Conservation (phyloP, 2,888 invertebrate genomes). For the Tholera decimalis region DNA sequence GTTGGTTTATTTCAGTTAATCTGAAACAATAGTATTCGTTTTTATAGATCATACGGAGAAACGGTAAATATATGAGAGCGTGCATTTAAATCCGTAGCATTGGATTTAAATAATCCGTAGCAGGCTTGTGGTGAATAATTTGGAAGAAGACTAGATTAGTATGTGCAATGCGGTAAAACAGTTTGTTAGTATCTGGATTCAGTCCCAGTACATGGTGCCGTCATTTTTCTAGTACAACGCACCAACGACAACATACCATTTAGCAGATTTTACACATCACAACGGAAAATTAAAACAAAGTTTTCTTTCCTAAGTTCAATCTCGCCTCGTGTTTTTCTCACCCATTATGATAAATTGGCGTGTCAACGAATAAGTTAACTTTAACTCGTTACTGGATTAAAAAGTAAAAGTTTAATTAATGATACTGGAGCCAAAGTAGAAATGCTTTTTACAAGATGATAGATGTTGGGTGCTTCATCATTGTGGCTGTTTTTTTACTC, state of each 20-base stretch:
- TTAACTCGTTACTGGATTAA: slow-evolving; percentile 53
- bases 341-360: slow-evolving; percentile 53
- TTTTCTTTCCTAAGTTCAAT: slow-evolving; percentile 59
- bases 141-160: slow-evolving; percentile 38
- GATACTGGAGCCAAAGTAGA: slow-evolving; percentile 32
- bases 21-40: slow-evolving; percentile 22
- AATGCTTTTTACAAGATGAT: slow-evolving; percentile 23
- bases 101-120: slow-evolving; percentile 15
- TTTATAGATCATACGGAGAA: slow-evolving; percentile 10
- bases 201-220: slow-evolving; percentile 3
- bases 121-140: slow-evolving; percentile 41
- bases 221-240: slow-evolving; percentile 54
- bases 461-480: slow-evolving; percentile 8
- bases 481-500: not conserved
- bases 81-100: not conserved
- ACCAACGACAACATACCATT: slow-evolving; percentile 49
- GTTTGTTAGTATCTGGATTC: slow-evolving; percentile 47
- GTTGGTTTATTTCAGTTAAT: slow-evolving; percentile 13
- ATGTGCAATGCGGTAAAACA: slow-evolving; percentile 38
- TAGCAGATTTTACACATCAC: slow-evolving; percentile 53
- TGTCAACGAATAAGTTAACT: slow-evolving; percentile 59
- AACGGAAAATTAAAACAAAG: slow-evolving; percentile 62
- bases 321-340: slow-evolving; percentile 57
- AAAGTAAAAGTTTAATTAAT: slow-evolving; percentile 45
- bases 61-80: not conserved